Conservation (phyloP, 1,140 invertebrate species). For the Bombyx mori region ASM3026992v2 NC_085112.1:3781501-3782000, state of each 20-base stretch:
- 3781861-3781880: slow-evolving; percentile 52
- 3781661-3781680: slow-evolving; percentile 84
- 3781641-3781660: slow-evolving; percentile 84
- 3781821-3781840: slow-evolving; percentile 68
- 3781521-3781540: slow-evolving; percentile 89
- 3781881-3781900: slow-evolving; percentile 54
- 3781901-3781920: slow-evolving; percentile 58
- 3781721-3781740: slow-evolving; percentile 17
- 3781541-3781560: slow-evolving; percentile 88
- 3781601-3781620: slow-evolving; percentile 82
- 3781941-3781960: slow-evolving; percentile 55
- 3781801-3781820: slow-evolving; percentile 68
- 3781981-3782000: slow-evolving; percentile 31
- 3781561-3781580: slow-evolving; percentile 83
- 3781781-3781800: slow-evolving; percentile 36
- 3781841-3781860: slow-evolving; percentile 51
- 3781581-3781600: slow-evolving; percentile 86
- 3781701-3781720: slow-evolving; percentile 58
- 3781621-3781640: slow-evolving; percentile 81
- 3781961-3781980: slow-evolving; percentile 25
- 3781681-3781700: slow-evolving; percentile 77
- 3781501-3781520: slow-evolving; percentile 82
- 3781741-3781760: background rate
- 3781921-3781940: slow-evolving; percentile 64
- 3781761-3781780: background rate